Evolutionary conservation across 1,140 invertebrate species (phyloP), one percentile per base, ranked within the genome.

Genomic region (Panagrolaimus sp.): DNA sequence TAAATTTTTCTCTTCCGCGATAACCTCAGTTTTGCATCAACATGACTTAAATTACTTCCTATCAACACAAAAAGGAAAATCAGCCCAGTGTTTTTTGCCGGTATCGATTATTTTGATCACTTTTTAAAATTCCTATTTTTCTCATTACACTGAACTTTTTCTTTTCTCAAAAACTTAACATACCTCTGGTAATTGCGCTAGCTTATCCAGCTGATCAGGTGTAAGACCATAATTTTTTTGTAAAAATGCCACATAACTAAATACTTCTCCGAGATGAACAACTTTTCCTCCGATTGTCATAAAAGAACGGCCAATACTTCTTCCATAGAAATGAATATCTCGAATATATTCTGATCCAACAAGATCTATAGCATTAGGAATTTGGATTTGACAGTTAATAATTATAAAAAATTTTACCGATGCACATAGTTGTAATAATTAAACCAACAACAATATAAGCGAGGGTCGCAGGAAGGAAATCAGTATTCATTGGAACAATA

Each of bases 361-460:
- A 8, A 82, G 69, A 61, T 82, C 79, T 77, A 64, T n/a, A n/a
- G n/a, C n/a, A n/a, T n/a, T n/a, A n/a, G n/a, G 5, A 53, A 70
- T 14, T 16, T 5, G 20, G 13, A 31, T 42, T 0, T 1, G 16
- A 27, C 20, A 13, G 38, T 9, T 69, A 8, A 38, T 69, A 25
- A 13, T 47, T 16, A 65, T 78, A 11, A n/a, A 7, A 16, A 9
- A 16, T 14, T 67, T 70, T 72, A 81, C 77, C 78, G 51, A 80
- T 80, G 53, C 79, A 81, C 80, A 82, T 82, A n/a, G 80, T 82
- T 20, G 80, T 82, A 68, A 82, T 83, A 23, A 82, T 83, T 43
- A 82, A 70, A 14, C 80, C 80, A 62, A 83, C 68, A 48, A 82
- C 74, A 62, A 82, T 82, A 65, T 82, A 82, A 11, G 79, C 73